phyloP scores from a whole-genome alignment of 2,797 vertebrate species.

The Mastacembelus armatus region DNA sequence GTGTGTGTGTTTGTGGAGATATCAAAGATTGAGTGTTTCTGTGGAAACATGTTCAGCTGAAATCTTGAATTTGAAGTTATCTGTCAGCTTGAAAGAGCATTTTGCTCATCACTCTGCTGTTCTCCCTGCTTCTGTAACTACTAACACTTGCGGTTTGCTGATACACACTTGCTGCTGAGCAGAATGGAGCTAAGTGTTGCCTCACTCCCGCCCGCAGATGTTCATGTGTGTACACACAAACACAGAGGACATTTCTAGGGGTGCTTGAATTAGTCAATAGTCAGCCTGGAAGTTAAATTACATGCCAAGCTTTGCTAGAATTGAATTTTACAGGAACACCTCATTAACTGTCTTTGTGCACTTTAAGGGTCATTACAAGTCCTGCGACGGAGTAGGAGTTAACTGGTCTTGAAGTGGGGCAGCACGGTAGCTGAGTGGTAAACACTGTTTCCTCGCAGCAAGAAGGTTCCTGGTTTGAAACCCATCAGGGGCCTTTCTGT shows the following conservation, averaged over 20 bases:
- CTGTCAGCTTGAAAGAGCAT: conserved; percentile 55
- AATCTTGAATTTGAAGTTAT: conserved; percentile 49
- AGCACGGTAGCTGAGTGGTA: no score
- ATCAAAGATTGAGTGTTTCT: no score
- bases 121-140: conserved; percentile 50
- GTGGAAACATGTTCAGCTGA: conserved; percentile 11
- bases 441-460: no score
- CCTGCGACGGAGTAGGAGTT: background rate
- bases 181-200: conserved; percentile 16
- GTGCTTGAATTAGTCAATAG: conserved; percentile 1
- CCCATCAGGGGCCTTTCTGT: no score
- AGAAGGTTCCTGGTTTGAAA: no score
- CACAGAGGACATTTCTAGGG: background rate
- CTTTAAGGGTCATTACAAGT: conserved; percentile 1
- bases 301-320: conserved; percentile 10
- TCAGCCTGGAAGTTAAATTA: conserved; percentile 16
- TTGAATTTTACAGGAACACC: conserved; percentile 26
- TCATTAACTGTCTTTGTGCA: conserved; percentile 19
- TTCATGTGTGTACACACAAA: background rate
- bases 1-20: no score
- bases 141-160: conserved; percentile 50
- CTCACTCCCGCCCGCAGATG: no score
- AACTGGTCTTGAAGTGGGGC: background rate
- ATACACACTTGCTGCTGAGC: background rate
- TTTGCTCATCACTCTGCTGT: conserved; percentile 29